These are phyloP conservation scores for Acleris sparsana DNA, from an alignment of 2,888 invertebrate genomes.

Conservation along the genomic window DNA sequence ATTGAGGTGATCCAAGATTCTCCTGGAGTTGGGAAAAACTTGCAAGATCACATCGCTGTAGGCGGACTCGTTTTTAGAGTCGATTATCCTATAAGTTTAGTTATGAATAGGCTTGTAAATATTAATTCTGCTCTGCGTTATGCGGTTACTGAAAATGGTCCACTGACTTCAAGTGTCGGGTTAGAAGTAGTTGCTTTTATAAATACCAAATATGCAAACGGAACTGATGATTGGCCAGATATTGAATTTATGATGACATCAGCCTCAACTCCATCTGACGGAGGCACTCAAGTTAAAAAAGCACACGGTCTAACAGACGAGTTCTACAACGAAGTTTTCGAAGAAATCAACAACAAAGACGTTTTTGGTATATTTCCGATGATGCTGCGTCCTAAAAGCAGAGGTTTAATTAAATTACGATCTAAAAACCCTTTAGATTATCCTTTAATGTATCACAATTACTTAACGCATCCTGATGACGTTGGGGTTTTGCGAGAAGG, in stretches of 20 bases:
- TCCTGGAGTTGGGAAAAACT: conserved; percentile 93
- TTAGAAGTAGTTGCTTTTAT: conserved; percentile 95
- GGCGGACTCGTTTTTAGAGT: conserved; percentile 92
- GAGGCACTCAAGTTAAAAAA: conserved; percentile 90
- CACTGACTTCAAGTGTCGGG: conserved; percentile 93
- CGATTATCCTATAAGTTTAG: conserved; percentile 91
- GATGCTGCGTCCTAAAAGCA: conserved; percentile 94
- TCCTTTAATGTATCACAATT: conserved; percentile 95
- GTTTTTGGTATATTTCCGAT: conserved; percentile 93
- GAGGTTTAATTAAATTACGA: conserved; percentile 90
- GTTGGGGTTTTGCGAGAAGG: conserved; percentile 92
- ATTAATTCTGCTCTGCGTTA: conserved; percentile 92
- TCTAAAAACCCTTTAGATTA: conserved; percentile 89
- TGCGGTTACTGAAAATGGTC: conserved; percentile 93
- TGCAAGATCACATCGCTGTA: conserved; percentile 95
- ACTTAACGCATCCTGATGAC: conserved; percentile 93
- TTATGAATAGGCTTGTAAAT: conserved; percentile 92
- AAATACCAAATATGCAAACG: conserved; percentile 93
- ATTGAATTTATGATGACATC: conserved; percentile 96
- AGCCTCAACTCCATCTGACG: conserved; percentile 91
- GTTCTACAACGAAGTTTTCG: conserved; percentile 90
- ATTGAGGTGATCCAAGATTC: conserved; percentile 89
- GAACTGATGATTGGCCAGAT: conserved; percentile 95
- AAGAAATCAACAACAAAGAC: conserved; percentile 88
- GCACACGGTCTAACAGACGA: conserved; percentile 93